Base-by-base conservation (phyloP, 2,888 invertebrate species). In the Ophion ellenae region DNA sequence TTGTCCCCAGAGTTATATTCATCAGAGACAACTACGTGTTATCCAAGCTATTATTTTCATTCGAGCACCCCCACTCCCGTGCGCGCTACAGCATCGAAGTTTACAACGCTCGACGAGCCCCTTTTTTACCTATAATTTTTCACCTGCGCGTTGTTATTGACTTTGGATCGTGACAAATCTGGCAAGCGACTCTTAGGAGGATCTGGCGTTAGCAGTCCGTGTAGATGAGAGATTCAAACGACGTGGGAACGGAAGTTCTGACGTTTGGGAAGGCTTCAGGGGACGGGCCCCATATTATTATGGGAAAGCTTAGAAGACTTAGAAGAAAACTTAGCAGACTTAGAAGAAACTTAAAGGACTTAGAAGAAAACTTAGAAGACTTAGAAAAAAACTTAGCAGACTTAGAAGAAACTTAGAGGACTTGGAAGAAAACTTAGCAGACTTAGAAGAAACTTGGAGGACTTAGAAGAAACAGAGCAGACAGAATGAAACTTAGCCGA, bases 1-100 rank as follows among this genome's bases (percentile, higher is more conserved):
- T 69, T 59, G 79, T 59, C 76, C n/a, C 63, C 67, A 40, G 76
- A 77, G 76, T 77, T 80, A 70, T 70, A 80, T 80, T 76, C 83
- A 67, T 47, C 40, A 28, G 71, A 67, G 79, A 84, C 66, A 73
- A 74, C 69, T 79, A 59, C 63, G 59, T 74, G 77, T 83, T 78
- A 78, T 74, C 73, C 59, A 47, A 83, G 73, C 79, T 80, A 67
- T 83, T 83, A 73, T 73, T 80, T 63, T 64, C 70, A 24, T 66
- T 82, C 67, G 71, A 76, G 64, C 70, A 69, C 69, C 47, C 63
- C 24, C 47, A 64, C 64, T 63, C 75, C 53, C 69, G 20, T 24
- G 24, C 32, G 4, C 63, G 61, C 74, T 40, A 63, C 75, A 45
- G 10, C 67, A 36, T 67, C 69, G 36, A 20, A 63, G 69, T 61